These are phyloP conservation scores for Chaetoderma sp. DNA, from an alignment of 2,888 invertebrate genomes.

Conservation along the genomic window DNA sequence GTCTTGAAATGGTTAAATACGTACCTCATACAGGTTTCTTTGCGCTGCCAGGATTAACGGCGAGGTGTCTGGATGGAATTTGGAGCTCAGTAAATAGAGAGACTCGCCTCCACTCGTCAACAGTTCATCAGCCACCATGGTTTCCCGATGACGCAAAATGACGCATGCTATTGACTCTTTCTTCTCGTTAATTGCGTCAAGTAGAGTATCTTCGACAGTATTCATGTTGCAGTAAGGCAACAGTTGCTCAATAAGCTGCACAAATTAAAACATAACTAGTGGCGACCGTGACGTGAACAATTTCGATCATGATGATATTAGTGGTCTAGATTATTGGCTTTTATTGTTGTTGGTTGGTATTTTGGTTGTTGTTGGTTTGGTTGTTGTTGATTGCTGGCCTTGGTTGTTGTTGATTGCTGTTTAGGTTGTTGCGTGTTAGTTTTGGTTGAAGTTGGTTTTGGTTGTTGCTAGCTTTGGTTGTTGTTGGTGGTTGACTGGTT, in stretches of 20 bases:
- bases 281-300: too few relatives aligned
- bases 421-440: too few relatives aligned
- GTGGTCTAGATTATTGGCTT: too few relatives aligned
- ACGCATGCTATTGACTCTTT: background rate
- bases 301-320: too few relatives aligned
- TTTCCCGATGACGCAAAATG: background rate
- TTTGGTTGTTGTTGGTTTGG: too few relatives aligned
- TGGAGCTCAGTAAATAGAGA: constrained; percentile 6
- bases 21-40: constrained; percentile 40
- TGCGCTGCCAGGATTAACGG: constrained; percentile 43
- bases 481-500: too few relatives aligned
- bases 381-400: too few relatives aligned
- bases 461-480: too few relatives aligned
- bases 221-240: background rate
- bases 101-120: background rate
- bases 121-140: background rate
- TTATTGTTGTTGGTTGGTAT: too few relatives aligned
- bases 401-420: too few relatives aligned
- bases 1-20: too few relatives aligned
- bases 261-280: background rate
- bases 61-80: constrained; percentile 40
- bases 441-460: too few relatives aligned
- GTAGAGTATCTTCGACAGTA: background rate
- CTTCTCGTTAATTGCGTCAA: constrained; percentile 2
- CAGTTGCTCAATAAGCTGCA: background rate